Conservation (phyloP, 2,113 vertebrate genomes). For the Cinclus mexicanus region DNA sequence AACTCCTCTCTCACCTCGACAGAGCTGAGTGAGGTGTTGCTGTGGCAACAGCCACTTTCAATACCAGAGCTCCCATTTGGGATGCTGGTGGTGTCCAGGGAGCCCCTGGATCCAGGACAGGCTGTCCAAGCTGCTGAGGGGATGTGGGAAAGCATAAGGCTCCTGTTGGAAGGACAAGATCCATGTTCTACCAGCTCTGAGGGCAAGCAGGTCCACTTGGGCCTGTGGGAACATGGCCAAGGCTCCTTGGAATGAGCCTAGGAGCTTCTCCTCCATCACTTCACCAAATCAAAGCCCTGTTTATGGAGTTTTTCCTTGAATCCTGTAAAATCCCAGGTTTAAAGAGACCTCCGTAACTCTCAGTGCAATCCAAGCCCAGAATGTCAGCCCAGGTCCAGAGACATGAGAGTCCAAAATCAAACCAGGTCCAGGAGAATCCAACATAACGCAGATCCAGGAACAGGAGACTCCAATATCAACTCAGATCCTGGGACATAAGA, state of each 20-base stretch:
- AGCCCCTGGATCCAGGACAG: background rate
- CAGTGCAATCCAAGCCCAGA: accelerated
- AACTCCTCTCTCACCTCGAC: background rate
- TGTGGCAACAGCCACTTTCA: constrained; percentile 22
- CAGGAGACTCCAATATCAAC: too few species aligned
- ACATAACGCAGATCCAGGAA: too few species aligned
- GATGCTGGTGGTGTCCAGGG: background rate
- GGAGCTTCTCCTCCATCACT: background rate
- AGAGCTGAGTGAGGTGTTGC: background rate
- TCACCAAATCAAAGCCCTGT: background rate
- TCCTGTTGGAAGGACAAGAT: background rate
- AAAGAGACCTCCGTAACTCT: background rate
- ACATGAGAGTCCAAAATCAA: background rate
- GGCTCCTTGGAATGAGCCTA: background rate
- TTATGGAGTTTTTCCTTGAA: background rate
- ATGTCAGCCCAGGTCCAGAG: background rate
- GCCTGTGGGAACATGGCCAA: background rate
- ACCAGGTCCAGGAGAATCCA: background rate
- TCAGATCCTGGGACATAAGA: background rate
- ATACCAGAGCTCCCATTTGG: background rate
- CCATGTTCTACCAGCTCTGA: background rate
- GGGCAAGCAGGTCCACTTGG: background rate
- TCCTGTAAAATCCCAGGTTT: background rate
- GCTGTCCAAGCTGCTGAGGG: background rate
- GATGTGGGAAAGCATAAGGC: background rate